Base-by-base conservation (phyloP, 2,113 vertebrate species). In the Loxodonta africana region DNA sequence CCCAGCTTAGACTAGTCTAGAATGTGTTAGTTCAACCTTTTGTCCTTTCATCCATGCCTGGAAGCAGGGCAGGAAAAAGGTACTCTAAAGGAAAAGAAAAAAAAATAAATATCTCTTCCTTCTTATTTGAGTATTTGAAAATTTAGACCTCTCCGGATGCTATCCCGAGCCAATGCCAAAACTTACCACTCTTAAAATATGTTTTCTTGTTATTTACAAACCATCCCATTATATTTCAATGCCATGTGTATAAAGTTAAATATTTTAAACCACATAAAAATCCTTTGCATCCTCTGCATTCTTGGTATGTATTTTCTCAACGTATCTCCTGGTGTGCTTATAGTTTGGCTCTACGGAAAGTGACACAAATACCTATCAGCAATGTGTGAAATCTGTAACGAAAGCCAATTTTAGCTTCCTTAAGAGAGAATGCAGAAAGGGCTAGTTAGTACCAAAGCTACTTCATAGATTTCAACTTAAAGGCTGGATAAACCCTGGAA, bases 81-180 rank as follows among this genome's bases (percentile, higher is more conserved):
- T 84, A 69, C 78, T 21, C 12, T 51, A 48, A 96, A 87, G 8
- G 2, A 71, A 74, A 21, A 41, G 12, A 0, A 3, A 57, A 37
- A 26, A 25, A n/a, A 41, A 7, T 23, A 41, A n/a, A 1, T 67
- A 2, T 62, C 11, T 51, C 63, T 3, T 81, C 33, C n/a, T 60
- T 93, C 26, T 74, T 83, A 91, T 48, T 83, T 65, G 18, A n/a
- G 5, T 84, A 26, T 60, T 95, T 95, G 65, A 97, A 88, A 92
- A 96, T 69, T 46, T 78, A 81, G 37, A 93, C 14, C 17, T 87
- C 26, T 95, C 12, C 3, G 15, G 60, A 94, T 97, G 60, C 7
- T 44, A 51, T 78, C 41, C 3, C 73, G 44, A 78, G 48, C 17
- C 77, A 87, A 67, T 53, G 69, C 25, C 89, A 91, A 91, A 87